A percentile compares a stretch with the other conserved stretches of the same genome.
Evolutionary conservation across 2,113 vertebrate genomes (phyloP).

Genomic region (Apeltes quadracus): DNA sequence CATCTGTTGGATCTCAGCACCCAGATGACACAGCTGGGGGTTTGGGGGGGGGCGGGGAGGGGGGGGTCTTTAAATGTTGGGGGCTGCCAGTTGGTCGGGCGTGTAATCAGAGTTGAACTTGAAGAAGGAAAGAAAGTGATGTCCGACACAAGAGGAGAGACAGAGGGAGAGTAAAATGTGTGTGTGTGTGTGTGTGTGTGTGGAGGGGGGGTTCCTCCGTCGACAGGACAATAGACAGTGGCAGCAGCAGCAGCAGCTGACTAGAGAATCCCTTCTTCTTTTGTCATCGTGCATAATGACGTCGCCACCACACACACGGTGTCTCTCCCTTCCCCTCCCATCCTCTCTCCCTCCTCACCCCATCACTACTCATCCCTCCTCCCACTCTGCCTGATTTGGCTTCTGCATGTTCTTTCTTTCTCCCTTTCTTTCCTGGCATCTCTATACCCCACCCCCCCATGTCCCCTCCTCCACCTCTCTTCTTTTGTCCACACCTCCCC

Average conservation of each 20-base stretch:
- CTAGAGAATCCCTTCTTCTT: conserved; percentile 66
- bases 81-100: conserved; percentile 54
- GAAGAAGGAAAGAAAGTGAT: conserved; percentile 60
- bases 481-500: conserved; percentile 1
- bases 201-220: conserved; percentile 31
- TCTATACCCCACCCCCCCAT: not conserved
- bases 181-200: conserved; percentile 8
- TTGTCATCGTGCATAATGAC: conserved; percentile 69
- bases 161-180: not conserved
- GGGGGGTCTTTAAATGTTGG: conserved; percentile 44
- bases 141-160: conserved; percentile 35
- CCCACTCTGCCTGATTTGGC: conserved; percentile 18
- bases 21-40: conserved; percentile 58
- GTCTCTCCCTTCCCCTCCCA: conserved; percentile 4
- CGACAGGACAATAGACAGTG: conserved; percentile 53
- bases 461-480: not conserved
- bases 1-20: conserved; percentile 55
- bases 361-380: conserved; percentile 20
- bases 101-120: conserved; percentile 68
- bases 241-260: conserved; percentile 65
- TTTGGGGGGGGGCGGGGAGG: conserved; percentile 19
- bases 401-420: conserved; percentile 5
- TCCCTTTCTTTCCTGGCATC: not conserved
- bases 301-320: conserved; percentile 49
- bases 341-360: not conserved